Percentiles rank a stretch among this genome's conserved stretches.
These are phyloP conservation scores for Steinernema carpocapsae DNA, from an alignment of 2,888 invertebrate genomes.

Conservation along the genomic window DNA sequence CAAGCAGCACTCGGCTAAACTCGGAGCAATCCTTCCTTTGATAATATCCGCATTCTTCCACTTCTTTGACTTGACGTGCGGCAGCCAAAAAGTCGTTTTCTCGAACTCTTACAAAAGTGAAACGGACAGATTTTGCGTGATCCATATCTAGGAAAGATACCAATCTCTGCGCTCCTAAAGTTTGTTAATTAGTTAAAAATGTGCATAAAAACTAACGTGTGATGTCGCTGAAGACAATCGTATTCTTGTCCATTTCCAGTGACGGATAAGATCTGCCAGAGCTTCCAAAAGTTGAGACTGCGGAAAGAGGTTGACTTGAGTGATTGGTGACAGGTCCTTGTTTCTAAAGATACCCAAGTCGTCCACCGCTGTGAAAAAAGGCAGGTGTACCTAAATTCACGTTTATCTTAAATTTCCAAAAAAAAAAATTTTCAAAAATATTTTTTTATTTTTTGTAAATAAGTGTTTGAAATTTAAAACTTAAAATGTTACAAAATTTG, in stretches of 20 bases:
- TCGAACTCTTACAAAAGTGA: constrained; percentile 61
- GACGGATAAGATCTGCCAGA: constrained; percentile 60
- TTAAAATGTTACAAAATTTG: too few species aligned
- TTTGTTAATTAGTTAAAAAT: too few species aligned
- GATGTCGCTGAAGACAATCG: constrained; percentile 64
- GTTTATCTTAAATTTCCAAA: too few species aligned
- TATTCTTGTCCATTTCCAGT: constrained; percentile 67
- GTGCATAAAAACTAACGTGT: too few species aligned
- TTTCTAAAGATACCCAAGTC: constrained; percentile 44
- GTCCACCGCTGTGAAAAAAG: constrained; percentile 60
- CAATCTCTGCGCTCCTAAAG: constrained; percentile 59
- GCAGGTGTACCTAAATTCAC: constrained; percentile 59
- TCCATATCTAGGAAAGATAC: constrained; percentile 64
- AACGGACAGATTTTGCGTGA: constrained; percentile 58
- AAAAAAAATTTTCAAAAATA: too few species aligned
- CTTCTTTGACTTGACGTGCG: constrained; percentile 59
- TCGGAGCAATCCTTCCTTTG: constrained; percentile 64
- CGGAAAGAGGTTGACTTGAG: constrained; percentile 61
- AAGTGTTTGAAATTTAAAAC: too few species aligned
- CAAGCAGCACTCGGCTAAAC: constrained; percentile 64
- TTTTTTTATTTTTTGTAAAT: too few species aligned
- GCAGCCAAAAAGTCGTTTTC: constrained; percentile 62
- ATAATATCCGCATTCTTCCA: constrained; percentile 61
- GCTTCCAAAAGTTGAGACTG: constrained; percentile 62
- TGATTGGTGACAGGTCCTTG: constrained; percentile 38